Percentiles rank a stretch among this genome's conserved stretches.
These are phyloP conservation scores for Phoxinus phoxinus DNA, from an alignment of 2,113 vertebrate species.

Conservation along the genomic window DNA sequence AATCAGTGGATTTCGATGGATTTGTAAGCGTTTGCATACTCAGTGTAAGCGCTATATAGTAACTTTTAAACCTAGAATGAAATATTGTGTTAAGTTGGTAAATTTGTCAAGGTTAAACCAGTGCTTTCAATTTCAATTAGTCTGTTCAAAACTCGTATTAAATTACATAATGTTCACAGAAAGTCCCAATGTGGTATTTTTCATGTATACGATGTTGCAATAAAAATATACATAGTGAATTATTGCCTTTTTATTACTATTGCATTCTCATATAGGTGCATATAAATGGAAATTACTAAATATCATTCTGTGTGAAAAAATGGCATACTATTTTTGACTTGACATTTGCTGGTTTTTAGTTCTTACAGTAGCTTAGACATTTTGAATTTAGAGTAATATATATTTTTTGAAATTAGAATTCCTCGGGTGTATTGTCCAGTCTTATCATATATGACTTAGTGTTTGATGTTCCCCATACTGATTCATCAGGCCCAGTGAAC, in stretches of 20 bases:
- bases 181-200: not conserved
- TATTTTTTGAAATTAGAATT: not conserved
- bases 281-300: not conserved
- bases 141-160: not conserved
- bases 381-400: not conserved
- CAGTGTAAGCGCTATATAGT: not conserved
- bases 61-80: not conserved
- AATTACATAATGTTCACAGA: not conserved
- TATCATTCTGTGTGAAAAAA: no score
- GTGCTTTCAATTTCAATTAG: not conserved
- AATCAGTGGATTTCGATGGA: no score
- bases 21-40: not conserved
- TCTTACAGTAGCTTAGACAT: no score
- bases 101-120: not conserved
- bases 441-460: not conserved
- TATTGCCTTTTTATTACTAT: not conserved
- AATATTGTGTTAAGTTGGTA: not conserved
- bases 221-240: not conserved
- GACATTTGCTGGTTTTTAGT: not conserved
- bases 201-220: not conserved
- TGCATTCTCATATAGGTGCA: not conserved
- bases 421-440: not conserved
- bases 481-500: not conserved
- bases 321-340: no score
- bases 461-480: not conserved